Evolutionary conservation across 2,113 vertebrate genomes (phyloP), one percentile per base, ranked within the genome.

Genomic region (Nanorana parkeri): DNA sequence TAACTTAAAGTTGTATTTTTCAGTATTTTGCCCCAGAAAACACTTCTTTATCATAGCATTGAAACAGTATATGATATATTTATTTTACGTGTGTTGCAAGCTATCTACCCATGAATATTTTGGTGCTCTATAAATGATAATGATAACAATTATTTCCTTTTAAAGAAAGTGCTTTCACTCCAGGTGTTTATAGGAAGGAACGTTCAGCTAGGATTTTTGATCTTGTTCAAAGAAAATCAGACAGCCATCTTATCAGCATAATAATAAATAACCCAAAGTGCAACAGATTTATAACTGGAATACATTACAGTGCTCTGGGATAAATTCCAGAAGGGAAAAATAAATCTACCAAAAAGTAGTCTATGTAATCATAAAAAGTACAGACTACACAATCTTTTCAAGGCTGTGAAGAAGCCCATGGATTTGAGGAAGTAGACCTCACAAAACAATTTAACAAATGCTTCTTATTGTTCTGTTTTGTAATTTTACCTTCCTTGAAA

Each of bases 251-350:
- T 79, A 79, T 68, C 64, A 24, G 65, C 8, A 23, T 56, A 79
- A 68, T 52, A 58, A 68, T 36, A 68, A 79, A 79, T 78, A 79
- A 78, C 15, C 20, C n/a, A 29, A 28, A 77, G 28, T 51, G n/a
- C 51, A 21, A 20, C 24, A 81, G 41, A 81, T 73, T 64, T 65
- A 81, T 55, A 65, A 73, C 26, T 73, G 26, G 68, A 81, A 81
- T 65, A 73, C 20, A 54, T 73, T 54, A 21, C 20, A 29, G 26
- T 56, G 60, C 36, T 65, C 68, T 81, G 79, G 79, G 79, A 81
- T 28, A 36, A 10, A 21, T 52, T 63, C 79, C 79, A 81, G 47
- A 24, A 24, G 36, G 68, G 54, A 26, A 58, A 65, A 54, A 81
- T 81, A 60, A 81, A 81, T 81, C 68, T 56, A 63, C 41, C 17